Evolutionary conservation across 1,140 invertebrate species (phyloP).

Genomic region (Bathynomus jamesi): DNA sequence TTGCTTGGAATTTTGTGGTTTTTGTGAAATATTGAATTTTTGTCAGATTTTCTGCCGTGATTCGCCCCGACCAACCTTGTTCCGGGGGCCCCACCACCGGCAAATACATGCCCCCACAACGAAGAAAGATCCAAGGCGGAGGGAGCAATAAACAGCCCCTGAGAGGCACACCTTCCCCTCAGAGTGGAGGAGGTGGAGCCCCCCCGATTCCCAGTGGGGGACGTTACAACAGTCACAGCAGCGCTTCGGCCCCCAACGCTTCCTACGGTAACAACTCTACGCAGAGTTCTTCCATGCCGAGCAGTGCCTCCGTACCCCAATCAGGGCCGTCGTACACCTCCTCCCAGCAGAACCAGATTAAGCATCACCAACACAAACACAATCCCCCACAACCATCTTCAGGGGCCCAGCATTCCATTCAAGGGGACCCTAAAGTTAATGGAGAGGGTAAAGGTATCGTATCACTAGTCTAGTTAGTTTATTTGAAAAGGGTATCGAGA

Average conservation of each 20-base stretch:
- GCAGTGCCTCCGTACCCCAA: constrained; percentile 8
- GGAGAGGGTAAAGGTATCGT: not conserved
- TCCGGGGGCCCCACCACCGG: constrained; percentile 41
- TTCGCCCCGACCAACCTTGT: constrained; percentile 43
- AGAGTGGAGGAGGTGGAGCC: constrained; percentile 16
- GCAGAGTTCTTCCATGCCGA: not conserved
- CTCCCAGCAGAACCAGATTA: not conserved
- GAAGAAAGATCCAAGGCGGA: constrained; percentile 54
- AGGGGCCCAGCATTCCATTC: not conserved
- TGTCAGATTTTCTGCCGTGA: constrained; percentile 24
- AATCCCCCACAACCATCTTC: not conserved
- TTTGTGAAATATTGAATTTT: too few relatives aligned
- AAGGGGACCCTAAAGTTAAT: not conserved
- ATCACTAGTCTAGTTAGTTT: too few relatives aligned
- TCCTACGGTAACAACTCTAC: not conserved
- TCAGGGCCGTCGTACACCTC: not conserved
- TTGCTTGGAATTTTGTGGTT: too few relatives aligned
- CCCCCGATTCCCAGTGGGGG: constrained; percentile 13
- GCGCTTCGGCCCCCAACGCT: not conserved
- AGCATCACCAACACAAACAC: not conserved
- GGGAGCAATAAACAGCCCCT: constrained; percentile 46
- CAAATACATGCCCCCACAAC: constrained; percentile 69
- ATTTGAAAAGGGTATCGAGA: too few relatives aligned
- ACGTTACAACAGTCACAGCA: constrained; percentile 5
- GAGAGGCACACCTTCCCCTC: constrained; percentile 50